Conservation (phyloP, 2,113 vertebrate species). For the Zingel zingel region DNA sequence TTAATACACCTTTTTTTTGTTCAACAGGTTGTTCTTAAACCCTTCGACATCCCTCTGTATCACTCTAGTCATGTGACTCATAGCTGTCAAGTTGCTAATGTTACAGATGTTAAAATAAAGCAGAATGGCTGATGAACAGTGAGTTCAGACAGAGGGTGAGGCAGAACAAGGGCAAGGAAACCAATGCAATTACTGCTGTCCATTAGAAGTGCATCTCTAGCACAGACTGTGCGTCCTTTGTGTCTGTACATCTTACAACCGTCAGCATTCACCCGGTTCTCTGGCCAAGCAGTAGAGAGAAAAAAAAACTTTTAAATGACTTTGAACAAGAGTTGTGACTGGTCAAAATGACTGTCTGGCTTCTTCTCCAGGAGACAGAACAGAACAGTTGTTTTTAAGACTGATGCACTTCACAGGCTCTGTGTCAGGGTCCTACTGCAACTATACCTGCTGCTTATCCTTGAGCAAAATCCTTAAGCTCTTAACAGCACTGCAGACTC, state of each 20-base stretch:
- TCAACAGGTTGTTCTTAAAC: slow-evolving; percentile 34
- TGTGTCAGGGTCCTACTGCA: neutral
- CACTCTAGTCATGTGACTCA: slow-evolving; percentile 27
- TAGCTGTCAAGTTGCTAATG: slow-evolving; percentile 19
- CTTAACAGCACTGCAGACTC: neutral
- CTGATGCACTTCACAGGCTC: neutral
- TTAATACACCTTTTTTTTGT: slow-evolving; percentile 41
- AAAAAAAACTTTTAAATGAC: slow-evolving; percentile 32
- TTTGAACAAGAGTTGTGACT: slow-evolving; percentile 30
- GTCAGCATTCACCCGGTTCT: slow-evolving; percentile 26
- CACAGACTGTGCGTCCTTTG: slow-evolving; percentile 44
- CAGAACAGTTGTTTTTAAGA: neutral
- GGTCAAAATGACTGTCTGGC: neutral
- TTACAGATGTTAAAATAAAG: slow-evolving; percentile 46
- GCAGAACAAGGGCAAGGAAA: slow-evolving; percentile 45
- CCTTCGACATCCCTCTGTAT: slow-evolving; percentile 27
- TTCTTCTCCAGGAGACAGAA: neutral
- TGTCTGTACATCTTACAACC: slow-evolving; percentile 22
- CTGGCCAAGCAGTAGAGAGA: slow-evolving; percentile 8
- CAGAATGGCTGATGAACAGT: slow-evolving; percentile 18
- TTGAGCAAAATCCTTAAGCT: neutral
- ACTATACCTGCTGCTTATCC: neutral
- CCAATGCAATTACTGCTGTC: slow-evolving; percentile 45
- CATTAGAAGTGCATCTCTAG: slow-evolving; percentile 27
- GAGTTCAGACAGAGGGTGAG: slow-evolving; percentile 1